Evolutionary conservation across 2,113 vertebrate genomes (phyloP).

Genomic region (Ageneiosus marmoratus): DNA sequence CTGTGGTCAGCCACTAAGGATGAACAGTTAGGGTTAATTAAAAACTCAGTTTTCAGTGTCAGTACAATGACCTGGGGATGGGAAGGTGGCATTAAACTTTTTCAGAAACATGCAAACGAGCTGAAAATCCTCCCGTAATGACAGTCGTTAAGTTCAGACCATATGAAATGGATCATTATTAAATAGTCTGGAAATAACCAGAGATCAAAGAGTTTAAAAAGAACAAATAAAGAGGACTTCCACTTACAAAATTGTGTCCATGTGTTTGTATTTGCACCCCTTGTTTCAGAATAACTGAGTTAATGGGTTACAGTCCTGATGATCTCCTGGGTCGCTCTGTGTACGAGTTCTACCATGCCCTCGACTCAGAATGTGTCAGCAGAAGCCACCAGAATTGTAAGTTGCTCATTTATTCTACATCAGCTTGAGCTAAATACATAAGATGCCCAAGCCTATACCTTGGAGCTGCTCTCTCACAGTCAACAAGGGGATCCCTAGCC

Average conservation of each 20-base stretch:
- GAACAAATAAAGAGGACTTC: neutral
- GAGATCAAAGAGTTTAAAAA: slow-evolving; percentile 31
- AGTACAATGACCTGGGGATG: slow-evolving; percentile 51
- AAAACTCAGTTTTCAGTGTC: neutral
- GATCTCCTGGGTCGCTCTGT: slow-evolving; percentile 92
- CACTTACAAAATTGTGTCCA: slow-evolving; percentile 1
- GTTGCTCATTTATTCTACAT: slow-evolving; percentile 48
- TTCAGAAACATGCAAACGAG: slow-evolving; percentile 28
- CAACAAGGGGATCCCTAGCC: neutral
- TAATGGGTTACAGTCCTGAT: slow-evolving; percentile 93
- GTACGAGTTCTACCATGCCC: slow-evolving; percentile 94
- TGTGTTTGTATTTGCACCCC: slow-evolving; percentile 28
- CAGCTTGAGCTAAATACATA: neutral
- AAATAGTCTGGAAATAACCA: slow-evolving; percentile 41
- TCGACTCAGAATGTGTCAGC: slow-evolving; percentile 91
- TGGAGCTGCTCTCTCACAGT: neutral
- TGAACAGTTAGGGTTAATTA: neutral
- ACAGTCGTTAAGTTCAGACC: slow-evolving; percentile 23
- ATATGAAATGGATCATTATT: slow-evolving; percentile 45
- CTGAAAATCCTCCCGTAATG: slow-evolving; percentile 16
- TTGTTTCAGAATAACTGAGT: slow-evolving; percentile 82
- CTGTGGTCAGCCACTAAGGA: neutral
- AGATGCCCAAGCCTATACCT: neutral
- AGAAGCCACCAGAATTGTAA: slow-evolving; percentile 96
- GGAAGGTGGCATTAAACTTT: slow-evolving; percentile 54